These are phyloP conservation scores for Chloroceryle amazona DNA, from an alignment of 2,797 vertebrate genomes.

Conservation along the genomic window DNA sequence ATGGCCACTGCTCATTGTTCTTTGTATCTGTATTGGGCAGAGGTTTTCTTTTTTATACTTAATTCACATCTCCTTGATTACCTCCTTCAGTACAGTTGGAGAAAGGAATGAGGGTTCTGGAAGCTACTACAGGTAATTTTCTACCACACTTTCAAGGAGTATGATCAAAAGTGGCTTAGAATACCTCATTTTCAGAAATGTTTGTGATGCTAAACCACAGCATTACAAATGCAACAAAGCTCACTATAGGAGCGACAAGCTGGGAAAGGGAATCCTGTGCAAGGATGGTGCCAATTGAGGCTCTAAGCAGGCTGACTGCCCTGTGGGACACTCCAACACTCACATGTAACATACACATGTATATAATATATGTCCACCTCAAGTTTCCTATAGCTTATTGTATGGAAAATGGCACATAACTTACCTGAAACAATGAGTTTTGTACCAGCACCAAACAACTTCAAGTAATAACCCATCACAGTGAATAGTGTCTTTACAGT, in stretches of 20 bases:
- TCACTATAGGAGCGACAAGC: neutral
- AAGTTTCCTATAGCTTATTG: neutral
- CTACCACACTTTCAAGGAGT: neutral
- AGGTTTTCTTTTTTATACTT: neutral
- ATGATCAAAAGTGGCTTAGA: neutral
- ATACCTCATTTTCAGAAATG: neutral
- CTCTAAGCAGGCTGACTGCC: neutral
- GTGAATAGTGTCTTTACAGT: slow-evolving; percentile 11
- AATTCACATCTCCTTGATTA: neutral
- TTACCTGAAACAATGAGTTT: slow-evolving; percentile 53
- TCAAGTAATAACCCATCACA: neutral
- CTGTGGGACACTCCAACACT: neutral
- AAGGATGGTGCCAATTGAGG: neutral
- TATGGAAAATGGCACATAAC: neutral
- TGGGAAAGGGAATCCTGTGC: neutral
- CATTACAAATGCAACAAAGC: neutral
- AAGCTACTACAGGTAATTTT: neutral
- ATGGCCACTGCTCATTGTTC: neutral
- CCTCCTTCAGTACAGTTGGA: neutral
- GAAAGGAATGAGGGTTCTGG: neutral
- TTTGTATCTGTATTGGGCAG: neutral
- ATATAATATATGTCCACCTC: too few species aligned
- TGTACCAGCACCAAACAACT: slow-evolving; percentile 26
- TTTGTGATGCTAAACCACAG: neutral
- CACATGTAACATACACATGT: neutral